A percentile compares a stretch with the other conserved stretches of the same genome.
phyloP scores from a whole-genome alignment of 2,797 vertebrate species.

The Philypnodon macrostomus region DNA sequence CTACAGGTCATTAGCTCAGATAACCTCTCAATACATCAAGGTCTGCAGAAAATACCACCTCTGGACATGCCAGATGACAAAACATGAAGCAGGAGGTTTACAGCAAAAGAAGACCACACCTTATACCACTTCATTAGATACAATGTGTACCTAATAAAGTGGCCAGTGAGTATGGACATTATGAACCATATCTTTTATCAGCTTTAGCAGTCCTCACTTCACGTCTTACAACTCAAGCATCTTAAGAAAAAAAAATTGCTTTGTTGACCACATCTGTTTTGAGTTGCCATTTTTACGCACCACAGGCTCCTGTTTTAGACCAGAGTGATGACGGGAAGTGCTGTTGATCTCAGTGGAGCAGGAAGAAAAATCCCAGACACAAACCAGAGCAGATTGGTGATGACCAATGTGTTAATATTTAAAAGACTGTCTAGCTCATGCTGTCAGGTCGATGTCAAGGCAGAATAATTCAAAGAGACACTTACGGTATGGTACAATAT shows the following conservation, averaged over 20 bases:
- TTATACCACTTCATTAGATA: too few relatives aligned
- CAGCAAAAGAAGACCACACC: too few relatives aligned
- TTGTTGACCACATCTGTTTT: conserved; percentile 66
- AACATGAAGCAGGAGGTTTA: too few relatives aligned
- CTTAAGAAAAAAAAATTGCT: conserved; percentile 12
- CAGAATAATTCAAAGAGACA: conserved; percentile 22
- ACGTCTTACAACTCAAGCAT: conserved; percentile 24
- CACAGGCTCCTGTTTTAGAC: conserved; percentile 61
- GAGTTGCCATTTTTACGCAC: conserved; percentile 54
- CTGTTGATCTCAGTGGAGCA: conserved; percentile 31
- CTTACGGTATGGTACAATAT: background rate
- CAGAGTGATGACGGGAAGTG: conserved; percentile 53
- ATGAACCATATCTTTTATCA: background rate
- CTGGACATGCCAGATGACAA: too few relatives aligned
- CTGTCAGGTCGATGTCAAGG: conserved; percentile 24
- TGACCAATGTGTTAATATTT: conserved; percentile 35
- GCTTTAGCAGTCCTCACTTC: conserved; percentile 30
- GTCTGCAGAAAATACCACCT: too few relatives aligned
- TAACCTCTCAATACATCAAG: too few relatives aligned
- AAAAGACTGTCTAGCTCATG: conserved; percentile 13
- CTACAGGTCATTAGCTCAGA: too few relatives aligned
- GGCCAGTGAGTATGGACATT: too few relatives aligned
- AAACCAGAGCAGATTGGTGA: conserved; percentile 42
- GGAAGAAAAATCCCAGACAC: conserved; percentile 42
- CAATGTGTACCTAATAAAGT: too few relatives aligned